phyloP scores from a whole-genome alignment of 2,113 vertebrate species.

The Tympanuchus pallidicinctus region DNA sequence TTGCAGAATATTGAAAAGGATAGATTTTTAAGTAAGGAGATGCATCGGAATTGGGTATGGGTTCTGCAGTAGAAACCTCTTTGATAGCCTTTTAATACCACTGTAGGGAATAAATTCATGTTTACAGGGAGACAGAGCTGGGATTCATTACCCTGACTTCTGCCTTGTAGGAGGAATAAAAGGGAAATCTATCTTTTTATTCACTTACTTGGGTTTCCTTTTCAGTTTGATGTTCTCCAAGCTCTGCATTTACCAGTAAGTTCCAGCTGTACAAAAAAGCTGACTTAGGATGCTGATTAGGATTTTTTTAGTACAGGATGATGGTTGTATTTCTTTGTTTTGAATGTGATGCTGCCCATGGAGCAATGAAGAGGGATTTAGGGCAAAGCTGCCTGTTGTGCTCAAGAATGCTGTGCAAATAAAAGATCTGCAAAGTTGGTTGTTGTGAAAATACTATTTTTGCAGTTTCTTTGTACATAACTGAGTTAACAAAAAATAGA shows the following conservation, averaged over 20 bases:
- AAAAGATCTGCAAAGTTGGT: constrained; percentile 41
- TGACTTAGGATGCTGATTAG: constrained; percentile 44
- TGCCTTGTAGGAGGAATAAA: not conserved
- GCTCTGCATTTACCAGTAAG: constrained; percentile 37
- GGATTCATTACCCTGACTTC: not conserved
- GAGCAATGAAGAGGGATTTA: constrained; percentile 40
- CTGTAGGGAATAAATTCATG: not conserved
- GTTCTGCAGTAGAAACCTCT: not conserved
- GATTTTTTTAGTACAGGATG: constrained; percentile 8
- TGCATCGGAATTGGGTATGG: not conserved
- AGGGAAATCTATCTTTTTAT: not conserved
- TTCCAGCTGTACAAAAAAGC: constrained; percentile 51
- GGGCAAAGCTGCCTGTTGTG: constrained; percentile 25
- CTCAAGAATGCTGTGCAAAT: constrained; percentile 4
- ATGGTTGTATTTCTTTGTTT: constrained; percentile 46
- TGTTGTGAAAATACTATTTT: not conserved
- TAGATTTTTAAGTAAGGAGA: not conserved
- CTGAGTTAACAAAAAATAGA: not conserved
- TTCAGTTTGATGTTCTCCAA: constrained; percentile 10
- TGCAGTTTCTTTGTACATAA: constrained; percentile 18
- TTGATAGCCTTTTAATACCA: not conserved
- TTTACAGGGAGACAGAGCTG: not conserved
- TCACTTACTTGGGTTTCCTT: not conserved
- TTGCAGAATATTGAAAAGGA: not conserved
- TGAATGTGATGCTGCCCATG: not conserved